Conservation (phyloP, 2,888 invertebrate genomes). For the Drosophila robusta region DNA sequence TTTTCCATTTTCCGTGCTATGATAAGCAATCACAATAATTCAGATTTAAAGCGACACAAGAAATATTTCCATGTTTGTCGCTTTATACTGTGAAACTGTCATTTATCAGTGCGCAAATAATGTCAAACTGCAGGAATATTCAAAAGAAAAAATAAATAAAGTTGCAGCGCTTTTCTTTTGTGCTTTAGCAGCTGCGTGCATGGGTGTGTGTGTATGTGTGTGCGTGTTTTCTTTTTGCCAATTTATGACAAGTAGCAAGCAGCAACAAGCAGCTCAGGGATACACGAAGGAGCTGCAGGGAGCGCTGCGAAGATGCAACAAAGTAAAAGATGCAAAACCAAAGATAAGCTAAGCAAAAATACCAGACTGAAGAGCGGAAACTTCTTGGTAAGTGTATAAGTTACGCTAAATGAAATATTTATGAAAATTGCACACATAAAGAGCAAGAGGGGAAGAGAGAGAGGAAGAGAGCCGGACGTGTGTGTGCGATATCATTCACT, state of each 20-base stretch:
- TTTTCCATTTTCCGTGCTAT: not conserved
- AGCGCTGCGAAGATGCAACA: conserved; percentile 36
- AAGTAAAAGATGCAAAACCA: conserved; percentile 60
- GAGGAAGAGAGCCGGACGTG: not conserved
- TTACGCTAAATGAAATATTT: conserved; percentile 78
- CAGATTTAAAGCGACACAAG: conserved; percentile 21
- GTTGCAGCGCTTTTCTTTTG: conserved; percentile 18
- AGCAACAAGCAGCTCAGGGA: conserved; percentile 57
- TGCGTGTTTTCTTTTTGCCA: conserved; percentile 54
- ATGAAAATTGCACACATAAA: conserved; percentile 69
- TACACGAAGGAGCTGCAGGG: conserved; percentile 1
- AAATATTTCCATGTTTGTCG: conserved; percentile 23
- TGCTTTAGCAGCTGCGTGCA: conserved; percentile 2
- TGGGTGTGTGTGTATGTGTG: conserved; percentile 10
- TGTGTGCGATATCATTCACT: conserved; percentile 25
- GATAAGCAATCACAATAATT: conserved; percentile 27
- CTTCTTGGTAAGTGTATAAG: conserved; percentile 64
- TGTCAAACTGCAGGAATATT: conserved; percentile 53
- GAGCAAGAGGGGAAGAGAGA: not conserved
- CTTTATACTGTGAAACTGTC: conserved; percentile 11
- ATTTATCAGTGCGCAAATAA: conserved; percentile 55
- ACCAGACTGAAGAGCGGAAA: conserved; percentile 48
- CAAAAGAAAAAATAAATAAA: conserved; percentile 16
- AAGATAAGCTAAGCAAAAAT: conserved; percentile 61
- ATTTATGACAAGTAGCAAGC: conserved; percentile 73